phyloP scores from a whole-genome alignment of 2,888 invertebrate genomes.

The Rhamnusium bicolor region DNA sequence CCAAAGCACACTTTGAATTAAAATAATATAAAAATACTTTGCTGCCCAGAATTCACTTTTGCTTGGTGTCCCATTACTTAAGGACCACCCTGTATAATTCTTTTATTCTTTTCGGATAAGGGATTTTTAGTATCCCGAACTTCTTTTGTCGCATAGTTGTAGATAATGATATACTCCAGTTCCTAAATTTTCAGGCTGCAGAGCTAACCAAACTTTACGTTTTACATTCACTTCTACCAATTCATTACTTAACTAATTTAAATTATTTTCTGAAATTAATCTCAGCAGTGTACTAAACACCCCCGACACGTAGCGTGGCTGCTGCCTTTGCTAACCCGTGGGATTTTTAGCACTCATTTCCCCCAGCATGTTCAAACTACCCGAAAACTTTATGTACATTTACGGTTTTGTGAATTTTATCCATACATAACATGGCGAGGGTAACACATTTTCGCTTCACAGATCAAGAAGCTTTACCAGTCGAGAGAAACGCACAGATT shows the following conservation, averaged over 20 bases:
- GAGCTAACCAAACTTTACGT: not conserved
- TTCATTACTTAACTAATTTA: slow-evolving; percentile 4
- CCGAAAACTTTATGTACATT: slow-evolving; percentile 25
- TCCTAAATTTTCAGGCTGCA: too few species aligned
- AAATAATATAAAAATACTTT: too few species aligned
- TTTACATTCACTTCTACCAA: not conserved
- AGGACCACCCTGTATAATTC: too few species aligned
- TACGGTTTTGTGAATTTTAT: slow-evolving; percentile 28
- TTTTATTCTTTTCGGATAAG: too few species aligned
- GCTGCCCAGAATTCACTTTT: too few species aligned
- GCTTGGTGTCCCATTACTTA: too few species aligned
- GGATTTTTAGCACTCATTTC: slow-evolving; percentile 33
- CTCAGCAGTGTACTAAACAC: slow-evolving; percentile 1
- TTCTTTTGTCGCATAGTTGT: too few species aligned
- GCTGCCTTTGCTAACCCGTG: not conserved
- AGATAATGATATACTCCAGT: too few species aligned
- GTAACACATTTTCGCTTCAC: slow-evolving; percentile 7
- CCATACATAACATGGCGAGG: slow-evolving; percentile 5
- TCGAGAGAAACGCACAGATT: not conserved
- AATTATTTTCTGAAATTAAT: slow-evolving; percentile 2
- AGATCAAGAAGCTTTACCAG: not conserved
- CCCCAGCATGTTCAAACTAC: slow-evolving; percentile 17
- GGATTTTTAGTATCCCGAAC: too few species aligned
- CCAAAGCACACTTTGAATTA: too few species aligned
- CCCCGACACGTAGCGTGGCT: not conserved